These are phyloP conservation scores for Hydrozoanthus tunicans DNA, from an alignment of 64 coral and sea anemone genomes.

Conservation along the genomic window DNA sequence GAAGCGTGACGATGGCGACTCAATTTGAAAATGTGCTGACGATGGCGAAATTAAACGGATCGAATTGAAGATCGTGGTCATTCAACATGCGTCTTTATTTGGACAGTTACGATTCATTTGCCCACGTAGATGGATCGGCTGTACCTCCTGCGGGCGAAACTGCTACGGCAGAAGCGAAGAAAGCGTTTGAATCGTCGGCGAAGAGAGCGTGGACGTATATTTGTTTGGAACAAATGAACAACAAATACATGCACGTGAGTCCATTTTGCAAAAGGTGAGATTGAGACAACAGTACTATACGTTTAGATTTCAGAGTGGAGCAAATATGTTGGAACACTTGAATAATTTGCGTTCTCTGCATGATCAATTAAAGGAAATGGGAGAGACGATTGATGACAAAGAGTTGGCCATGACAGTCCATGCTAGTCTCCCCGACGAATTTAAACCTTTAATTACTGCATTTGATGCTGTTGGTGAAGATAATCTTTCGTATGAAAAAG, in stretches of 20 bases:
- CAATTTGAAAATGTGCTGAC: not conserved
- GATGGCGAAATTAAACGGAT: not conserved
- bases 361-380: slow-evolving; percentile 55
- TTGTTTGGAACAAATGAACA: not conserved
- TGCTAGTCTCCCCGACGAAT: slow-evolving; percentile 55
- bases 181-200: not conserved
- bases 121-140: not conserved
- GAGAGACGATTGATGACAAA: slow-evolving; percentile 38
- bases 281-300: not conserved
- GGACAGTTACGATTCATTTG: not conserved
- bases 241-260: not conserved
- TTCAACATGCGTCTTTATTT: not conserved
- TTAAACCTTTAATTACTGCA: slow-evolving; percentile 47
- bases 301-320: not conserved
- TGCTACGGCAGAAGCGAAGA: not conserved
- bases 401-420: slow-evolving; percentile 53
- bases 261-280: slow-evolving; percentile 1
- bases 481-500: slow-evolving; percentile 58
- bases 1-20: not conserved
- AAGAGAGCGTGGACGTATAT: not conserved
- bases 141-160: not conserved
- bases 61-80: not conserved
- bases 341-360: slow-evolving; percentile 50
- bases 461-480: slow-evolving; percentile 63
- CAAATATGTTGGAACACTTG: slow-evolving; percentile 50